Base-by-base conservation (phyloP, 2,113 vertebrate species). In the Plecturocebus donacophilus region DNA sequence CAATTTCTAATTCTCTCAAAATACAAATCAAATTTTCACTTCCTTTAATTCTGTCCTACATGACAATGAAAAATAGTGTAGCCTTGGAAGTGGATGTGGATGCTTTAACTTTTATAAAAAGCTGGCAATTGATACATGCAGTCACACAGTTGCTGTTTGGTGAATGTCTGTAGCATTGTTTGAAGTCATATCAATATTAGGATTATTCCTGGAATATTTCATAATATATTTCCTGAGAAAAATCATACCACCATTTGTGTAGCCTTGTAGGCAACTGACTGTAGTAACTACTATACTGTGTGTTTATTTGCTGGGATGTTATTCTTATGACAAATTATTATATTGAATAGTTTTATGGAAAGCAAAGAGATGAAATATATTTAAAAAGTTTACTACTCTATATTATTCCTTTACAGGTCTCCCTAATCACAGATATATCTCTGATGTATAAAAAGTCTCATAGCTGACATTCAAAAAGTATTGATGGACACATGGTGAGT, bases 1-100 rank as follows among this genome's bases (percentile, higher is more conserved):
- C 89, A 93, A 80, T 94, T 95, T 21, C 17, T 87, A 87, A 87
- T 85, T 80, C 54, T 71, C 73, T 91, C 58, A 75, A 90, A 89
- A 75, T 11, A 5, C 27, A 87, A 79, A 91, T n/a, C 73, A 52
- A 49, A 91, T 83, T 93, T 32, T 93, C 27, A 40, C 14, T 85
- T 71, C 6, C 12, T 79, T 92, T 68, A 42, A 73, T 73, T 84
- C 14, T 71, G 25, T 49, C 32, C 7, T 71, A 25, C 45, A 27
- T 38, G 12, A 14, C 30, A n/a, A 83, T 79, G 23, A 87, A 93
- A 75, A 71, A 64, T 16, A 84, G 7, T 52, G 16, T 79, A 88
- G 19, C 11, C 30, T 80, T 89, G 20, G 42, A 96, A 89, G 14
- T 54, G 5, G 1, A 56, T 42, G 17, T 35, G 6, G 8, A 47